Evolutionary conservation across 2,113 vertebrate genomes (phyloP).

Genomic region (Laticauda laticaudata): DNA sequence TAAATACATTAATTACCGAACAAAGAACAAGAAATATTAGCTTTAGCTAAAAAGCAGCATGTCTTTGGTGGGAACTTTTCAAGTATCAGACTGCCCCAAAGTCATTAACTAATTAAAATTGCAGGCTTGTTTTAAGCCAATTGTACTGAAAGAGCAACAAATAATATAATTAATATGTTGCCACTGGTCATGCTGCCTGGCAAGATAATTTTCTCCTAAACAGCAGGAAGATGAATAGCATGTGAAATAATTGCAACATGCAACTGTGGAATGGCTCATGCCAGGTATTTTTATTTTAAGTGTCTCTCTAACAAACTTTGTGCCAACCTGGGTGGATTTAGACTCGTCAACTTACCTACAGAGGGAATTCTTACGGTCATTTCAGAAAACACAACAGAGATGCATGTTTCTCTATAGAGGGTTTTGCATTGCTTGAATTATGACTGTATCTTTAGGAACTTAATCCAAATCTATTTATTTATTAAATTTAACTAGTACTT

Average conservation of each 20-base stretch:
- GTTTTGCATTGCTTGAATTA: neutral
- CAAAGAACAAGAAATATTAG: conserved; percentile 3
- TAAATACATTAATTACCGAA: conserved; percentile 21
- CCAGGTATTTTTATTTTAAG: neutral
- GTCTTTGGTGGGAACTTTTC: neutral
- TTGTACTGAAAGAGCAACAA: conserved; percentile 27
- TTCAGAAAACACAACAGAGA: neutral
- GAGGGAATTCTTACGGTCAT: neutral
- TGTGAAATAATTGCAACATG: neutral
- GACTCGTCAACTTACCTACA: neutral
- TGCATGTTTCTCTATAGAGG: neutral
- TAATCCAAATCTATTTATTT: neutral
- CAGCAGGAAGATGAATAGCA: neutral
- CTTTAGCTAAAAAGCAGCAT: conserved; percentile 6
- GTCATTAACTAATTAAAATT: conserved; percentile 24
- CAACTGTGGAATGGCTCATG: neutral
- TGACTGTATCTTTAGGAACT: neutral
- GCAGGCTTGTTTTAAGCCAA: neutral
- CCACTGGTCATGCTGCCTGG: neutral
- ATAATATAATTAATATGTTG: conserved; percentile 36
- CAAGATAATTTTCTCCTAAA: conserved; percentile 36
- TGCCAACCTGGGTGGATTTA: neutral
- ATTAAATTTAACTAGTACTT: neutral
- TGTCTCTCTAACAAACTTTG: neutral
- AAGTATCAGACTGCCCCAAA: neutral